A percentile compares a stretch with the other conserved stretches of the same genome.
Evolutionary conservation across 2,113 vertebrate genomes (phyloP).

Genomic region (Muscicapa adusta): DNA sequence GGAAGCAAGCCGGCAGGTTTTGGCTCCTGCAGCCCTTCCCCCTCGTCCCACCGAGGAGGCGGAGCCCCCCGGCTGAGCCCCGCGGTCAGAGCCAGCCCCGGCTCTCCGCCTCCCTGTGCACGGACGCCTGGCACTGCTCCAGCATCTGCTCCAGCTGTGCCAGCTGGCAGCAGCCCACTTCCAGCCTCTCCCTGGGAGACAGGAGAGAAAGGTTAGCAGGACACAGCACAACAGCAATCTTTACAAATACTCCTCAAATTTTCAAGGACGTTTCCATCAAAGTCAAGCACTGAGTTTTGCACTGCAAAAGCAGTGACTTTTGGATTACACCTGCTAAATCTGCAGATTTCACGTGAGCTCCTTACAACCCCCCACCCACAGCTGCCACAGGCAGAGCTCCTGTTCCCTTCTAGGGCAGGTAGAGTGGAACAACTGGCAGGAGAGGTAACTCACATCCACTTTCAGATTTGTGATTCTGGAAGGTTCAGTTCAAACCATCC

Average conservation of each 20-base stretch:
- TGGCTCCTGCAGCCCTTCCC: rapidly evolving
- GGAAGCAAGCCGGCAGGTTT: background rate
- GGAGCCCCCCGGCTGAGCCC: rapidly evolving
- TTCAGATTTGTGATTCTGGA: background rate
- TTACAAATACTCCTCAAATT: background rate
- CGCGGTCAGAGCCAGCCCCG: constrained; percentile 43
- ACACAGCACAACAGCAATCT: background rate
- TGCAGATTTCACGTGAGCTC: background rate
- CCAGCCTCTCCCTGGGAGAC: constrained; percentile 79
- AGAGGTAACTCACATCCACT: background rate
- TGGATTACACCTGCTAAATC: background rate
- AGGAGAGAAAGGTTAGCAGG: background rate
- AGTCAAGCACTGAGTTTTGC: background rate
- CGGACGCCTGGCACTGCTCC: constrained; percentile 71
- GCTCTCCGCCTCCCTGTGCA: constrained; percentile 36
- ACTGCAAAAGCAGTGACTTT: background rate
- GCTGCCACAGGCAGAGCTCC: background rate
- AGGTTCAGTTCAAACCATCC: background rate
- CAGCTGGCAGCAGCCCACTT: constrained; percentile 79
- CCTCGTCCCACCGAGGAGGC: rapidly evolving
- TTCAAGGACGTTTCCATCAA: background rate
- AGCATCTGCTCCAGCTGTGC: constrained; percentile 75
- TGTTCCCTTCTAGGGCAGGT: background rate
- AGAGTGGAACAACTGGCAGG: background rate
- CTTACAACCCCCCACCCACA: background rate